Evolutionary conservation across 2,888 invertebrate species (phyloP).

Genomic region (Apamea epomidion): DNA sequence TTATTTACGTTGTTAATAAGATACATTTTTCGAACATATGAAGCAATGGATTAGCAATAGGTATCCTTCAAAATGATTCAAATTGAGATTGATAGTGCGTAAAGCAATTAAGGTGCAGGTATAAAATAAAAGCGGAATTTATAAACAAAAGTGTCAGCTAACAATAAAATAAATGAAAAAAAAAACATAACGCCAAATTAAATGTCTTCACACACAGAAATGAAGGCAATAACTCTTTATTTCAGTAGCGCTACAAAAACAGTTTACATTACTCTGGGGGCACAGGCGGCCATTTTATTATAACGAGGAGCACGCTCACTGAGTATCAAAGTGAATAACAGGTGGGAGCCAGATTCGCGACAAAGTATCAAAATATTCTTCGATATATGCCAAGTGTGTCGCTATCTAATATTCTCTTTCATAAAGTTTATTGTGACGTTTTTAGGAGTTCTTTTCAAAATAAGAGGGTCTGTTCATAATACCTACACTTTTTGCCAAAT

Average conservation of each 20-base stretch:
- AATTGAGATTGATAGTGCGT: background rate
- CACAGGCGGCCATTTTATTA: constrained; percentile 29
- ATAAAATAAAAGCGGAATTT: background rate
- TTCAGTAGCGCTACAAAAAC: constrained; percentile 36
- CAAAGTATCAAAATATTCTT: constrained; percentile 29
- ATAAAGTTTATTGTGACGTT: background rate
- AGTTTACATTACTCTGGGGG: constrained; percentile 53
- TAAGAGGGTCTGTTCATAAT: background rate
- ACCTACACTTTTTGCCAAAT: background rate
- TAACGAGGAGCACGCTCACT: constrained; percentile 47
- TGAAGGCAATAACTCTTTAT: constrained; percentile 32
- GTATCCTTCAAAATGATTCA: background rate
- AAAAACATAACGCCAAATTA: background rate
- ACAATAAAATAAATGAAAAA: constrained; percentile 3
- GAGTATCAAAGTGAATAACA: constrained; percentile 50
- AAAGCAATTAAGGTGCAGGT: background rate
- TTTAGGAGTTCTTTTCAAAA: constrained; percentile 2
- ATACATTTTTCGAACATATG: too few species aligned
- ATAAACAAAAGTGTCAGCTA: background rate
- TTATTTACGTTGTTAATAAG: too few species aligned
- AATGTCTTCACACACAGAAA: constrained; percentile 28
- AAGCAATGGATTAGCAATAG: too few species aligned
- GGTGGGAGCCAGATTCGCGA: constrained; percentile 35
- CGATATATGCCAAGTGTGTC: constrained; percentile 1
- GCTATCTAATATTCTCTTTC: constrained; percentile 5